Evolutionary conservation across 2,113 vertebrate species (phyloP).

Genomic region (Halcyon malimbica): DNA sequence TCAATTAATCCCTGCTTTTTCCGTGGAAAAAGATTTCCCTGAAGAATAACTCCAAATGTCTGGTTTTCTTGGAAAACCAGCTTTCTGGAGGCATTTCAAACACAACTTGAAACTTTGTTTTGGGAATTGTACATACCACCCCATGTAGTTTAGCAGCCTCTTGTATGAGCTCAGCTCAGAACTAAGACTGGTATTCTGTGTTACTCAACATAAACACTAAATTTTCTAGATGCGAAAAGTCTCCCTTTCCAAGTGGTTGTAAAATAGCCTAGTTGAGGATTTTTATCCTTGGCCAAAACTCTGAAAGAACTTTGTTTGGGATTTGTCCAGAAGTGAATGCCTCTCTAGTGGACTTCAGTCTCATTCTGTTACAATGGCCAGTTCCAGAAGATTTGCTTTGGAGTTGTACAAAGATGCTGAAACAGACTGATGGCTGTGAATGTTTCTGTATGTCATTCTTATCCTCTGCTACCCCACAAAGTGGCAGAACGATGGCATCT

Average conservation of each 20-base stretch:
- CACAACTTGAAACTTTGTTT: not conserved
- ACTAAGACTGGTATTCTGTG: not conserved
- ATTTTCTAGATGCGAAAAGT: not conserved
- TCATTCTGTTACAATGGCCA: not conserved
- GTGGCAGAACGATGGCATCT: not conserved
- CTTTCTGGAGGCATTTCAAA: not conserved
- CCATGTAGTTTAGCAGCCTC: not conserved
- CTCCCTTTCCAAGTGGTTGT: not conserved
- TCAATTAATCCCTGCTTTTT: not conserved
- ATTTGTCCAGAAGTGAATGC: not conserved
- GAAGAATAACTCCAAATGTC: not conserved
- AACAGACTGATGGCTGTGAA: not conserved
- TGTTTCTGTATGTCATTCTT: not conserved
- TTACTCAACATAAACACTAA: not conserved
- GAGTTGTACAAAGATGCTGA: not conserved
- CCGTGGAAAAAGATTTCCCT: not conserved
- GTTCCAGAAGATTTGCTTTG: not conserved
- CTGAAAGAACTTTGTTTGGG: not conserved
- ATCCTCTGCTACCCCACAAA: not conserved
- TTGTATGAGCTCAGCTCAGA: not conserved
- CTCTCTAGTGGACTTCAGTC: not conserved
- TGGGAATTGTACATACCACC: not conserved
- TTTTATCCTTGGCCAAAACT: not conserved
- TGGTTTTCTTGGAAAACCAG: not conserved
- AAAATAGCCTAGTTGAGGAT: not conserved